phyloP scores from a whole-genome alignment of 1,140 invertebrate species.

The Rhopalosiphum padi region DNA sequence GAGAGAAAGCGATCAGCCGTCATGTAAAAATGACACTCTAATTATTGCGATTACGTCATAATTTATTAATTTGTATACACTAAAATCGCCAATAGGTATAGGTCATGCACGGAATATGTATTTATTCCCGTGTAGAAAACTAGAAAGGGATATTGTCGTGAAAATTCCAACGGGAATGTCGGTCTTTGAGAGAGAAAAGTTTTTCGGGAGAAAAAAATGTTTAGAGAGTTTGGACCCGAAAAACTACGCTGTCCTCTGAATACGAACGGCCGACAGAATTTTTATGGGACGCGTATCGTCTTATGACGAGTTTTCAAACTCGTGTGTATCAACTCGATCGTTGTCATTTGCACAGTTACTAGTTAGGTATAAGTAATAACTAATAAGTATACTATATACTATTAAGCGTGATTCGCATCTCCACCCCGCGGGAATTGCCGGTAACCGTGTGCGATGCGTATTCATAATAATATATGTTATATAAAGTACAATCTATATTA shows the following conservation, averaged over 20 bases:
- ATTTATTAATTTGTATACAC: neutral
- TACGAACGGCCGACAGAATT: neutral
- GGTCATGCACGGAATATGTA: neutral
- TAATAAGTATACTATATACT: no score
- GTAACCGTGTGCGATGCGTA: neutral
- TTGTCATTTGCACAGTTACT: no score
- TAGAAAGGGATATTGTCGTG: neutral
- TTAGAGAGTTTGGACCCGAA: neutral
- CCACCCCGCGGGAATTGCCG: neutral
- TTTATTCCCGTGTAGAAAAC: neutral
- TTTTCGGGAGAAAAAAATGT: no score
- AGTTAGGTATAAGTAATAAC: no score
- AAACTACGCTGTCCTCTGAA: neutral
- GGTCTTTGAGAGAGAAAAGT: neutral
- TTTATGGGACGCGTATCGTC: neutral
- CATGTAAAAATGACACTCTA: neutral
- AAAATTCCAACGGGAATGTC: neutral
- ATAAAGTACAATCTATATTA: neutral
- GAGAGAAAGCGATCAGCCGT: neutral
- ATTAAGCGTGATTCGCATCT: neutral
- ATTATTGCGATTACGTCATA: neutral
- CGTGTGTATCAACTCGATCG: no score
- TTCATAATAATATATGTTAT: neutral
- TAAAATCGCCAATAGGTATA: neutral
- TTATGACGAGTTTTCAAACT: no score